These are phyloP conservation scores for Pogonognathellus flavescens DNA, from an alignment of 1,140 invertebrate species.

Conservation along the genomic window DNA sequence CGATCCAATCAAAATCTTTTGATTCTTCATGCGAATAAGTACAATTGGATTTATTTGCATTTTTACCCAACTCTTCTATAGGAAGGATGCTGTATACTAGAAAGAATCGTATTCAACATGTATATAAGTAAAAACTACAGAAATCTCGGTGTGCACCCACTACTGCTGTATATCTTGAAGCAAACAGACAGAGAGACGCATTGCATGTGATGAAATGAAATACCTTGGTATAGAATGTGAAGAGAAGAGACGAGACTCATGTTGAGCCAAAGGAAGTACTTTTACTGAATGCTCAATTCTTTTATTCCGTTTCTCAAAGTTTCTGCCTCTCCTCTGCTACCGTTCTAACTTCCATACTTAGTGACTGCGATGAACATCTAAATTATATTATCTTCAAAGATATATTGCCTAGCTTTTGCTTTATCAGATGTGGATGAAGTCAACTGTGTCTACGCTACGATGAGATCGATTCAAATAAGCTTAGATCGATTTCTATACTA, in stretches of 20 bases:
- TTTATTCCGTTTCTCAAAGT: too few species aligned
- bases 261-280: background rate
- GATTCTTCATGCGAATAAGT: conserved; percentile 59
- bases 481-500: too few species aligned
- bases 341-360: too few species aligned
- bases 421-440: too few species aligned
- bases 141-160: too few species aligned
- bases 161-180: background rate
- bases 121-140: background rate
- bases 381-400: background rate
- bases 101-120: conserved; percentile 20
- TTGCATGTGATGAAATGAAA: background rate
- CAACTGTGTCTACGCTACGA: too few species aligned
- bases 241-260: background rate
- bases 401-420: background rate
- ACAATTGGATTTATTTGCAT: conserved; percentile 60
- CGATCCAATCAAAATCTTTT: conserved; percentile 55
- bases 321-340: too few species aligned
- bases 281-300: conserved; percentile 3
- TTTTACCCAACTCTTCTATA: conserved; percentile 5
- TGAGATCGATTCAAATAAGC: too few species aligned
- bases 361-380: too few species aligned
- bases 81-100: background rate
- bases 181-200: background rate
- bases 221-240: background rate